phyloP scores from a whole-genome alignment of 2,888 invertebrate species.

The Orthosia gracilis region DNA sequence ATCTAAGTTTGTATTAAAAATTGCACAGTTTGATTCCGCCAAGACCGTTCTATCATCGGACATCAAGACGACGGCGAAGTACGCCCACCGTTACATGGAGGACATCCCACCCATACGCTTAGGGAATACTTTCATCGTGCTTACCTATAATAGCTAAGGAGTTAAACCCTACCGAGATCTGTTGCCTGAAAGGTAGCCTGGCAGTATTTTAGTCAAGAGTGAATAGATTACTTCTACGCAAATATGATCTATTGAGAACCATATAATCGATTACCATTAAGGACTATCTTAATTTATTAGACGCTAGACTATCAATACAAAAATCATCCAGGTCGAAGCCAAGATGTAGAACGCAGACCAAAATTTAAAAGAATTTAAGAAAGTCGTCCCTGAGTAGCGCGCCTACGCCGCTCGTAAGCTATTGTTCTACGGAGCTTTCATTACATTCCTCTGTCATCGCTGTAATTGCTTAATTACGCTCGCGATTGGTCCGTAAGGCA shows the following conservation, averaged over 20 bases:
- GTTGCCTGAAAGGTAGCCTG: too few species aligned
- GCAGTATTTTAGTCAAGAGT: too few species aligned
- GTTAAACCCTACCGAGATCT: too few species aligned
- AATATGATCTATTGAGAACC: too few species aligned
- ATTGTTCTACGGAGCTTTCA: conserved; percentile 59
- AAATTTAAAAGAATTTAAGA: conserved; percentile 44
- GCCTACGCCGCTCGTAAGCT: conserved; percentile 36
- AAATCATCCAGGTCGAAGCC: neutral
- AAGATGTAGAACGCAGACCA: neutral
- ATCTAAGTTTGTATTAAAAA: neutral
- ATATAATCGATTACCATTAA: too few species aligned
- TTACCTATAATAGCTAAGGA: too few species aligned
- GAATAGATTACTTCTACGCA: too few species aligned
- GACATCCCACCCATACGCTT: neutral
- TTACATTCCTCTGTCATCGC: conserved; percentile 34
- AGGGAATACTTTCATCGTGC: neutral
- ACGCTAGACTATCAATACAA: neutral
- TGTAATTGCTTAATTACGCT: conserved; percentile 2
- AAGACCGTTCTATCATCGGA: neutral
- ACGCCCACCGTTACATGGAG: too few species aligned
- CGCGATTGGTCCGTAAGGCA: conserved; percentile 9
- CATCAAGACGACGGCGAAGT: neutral
- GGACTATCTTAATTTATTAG: too few species aligned
- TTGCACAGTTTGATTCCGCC: neutral
- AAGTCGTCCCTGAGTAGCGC: conserved; percentile 51